phyloP scores from a whole-genome alignment of 2,113 vertebrate species.

The Lepisosteus oculatus region DNA sequence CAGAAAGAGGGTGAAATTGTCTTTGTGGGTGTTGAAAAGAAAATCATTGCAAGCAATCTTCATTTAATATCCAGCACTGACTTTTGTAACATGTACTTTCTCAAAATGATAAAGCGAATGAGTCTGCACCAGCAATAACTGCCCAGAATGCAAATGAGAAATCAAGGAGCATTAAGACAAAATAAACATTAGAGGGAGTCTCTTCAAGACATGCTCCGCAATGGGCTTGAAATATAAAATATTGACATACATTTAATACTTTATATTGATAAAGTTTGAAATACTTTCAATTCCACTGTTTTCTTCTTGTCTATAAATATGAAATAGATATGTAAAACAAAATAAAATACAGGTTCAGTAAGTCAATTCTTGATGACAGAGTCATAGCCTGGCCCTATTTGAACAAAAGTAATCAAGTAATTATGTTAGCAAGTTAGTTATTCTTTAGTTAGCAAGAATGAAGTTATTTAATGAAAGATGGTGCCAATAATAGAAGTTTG shows the following conservation, averaged over 20 bases:
- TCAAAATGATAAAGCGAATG: slow-evolving; percentile 75
- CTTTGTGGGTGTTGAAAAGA: slow-evolving; percentile 71
- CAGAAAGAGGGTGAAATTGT: slow-evolving; percentile 72
- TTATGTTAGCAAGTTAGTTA: too few species aligned
- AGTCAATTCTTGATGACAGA: too few species aligned
- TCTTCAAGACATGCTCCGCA: slow-evolving; percentile 17
- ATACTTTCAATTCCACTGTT: slow-evolving; percentile 23
- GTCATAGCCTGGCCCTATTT: too few species aligned
- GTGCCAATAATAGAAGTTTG: too few species aligned
- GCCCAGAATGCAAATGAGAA: slow-evolving; percentile 72
- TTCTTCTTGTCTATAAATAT: slow-evolving; percentile 2
- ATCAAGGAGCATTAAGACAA: slow-evolving; percentile 72
- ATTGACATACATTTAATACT: too few species aligned
- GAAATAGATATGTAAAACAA: background rate
- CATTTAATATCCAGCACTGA: slow-evolving; percentile 70
- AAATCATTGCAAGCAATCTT: slow-evolving; percentile 75
- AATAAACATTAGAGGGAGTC: slow-evolving; percentile 64
- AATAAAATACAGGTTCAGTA: too few species aligned
- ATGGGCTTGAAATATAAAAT: slow-evolving; percentile 12
- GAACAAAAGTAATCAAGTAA: too few species aligned
- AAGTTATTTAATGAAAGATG: too few species aligned
- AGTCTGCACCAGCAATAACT: slow-evolving; percentile 69
- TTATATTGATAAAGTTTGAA: too few species aligned
- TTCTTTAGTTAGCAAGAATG: too few species aligned
- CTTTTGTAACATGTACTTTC: slow-evolving; percentile 73